Percentiles rank a stretch among this genome's conserved stretches.
Conservation (phyloP, 1,140 invertebrate species). For the Micrasema minimum region DNA sequence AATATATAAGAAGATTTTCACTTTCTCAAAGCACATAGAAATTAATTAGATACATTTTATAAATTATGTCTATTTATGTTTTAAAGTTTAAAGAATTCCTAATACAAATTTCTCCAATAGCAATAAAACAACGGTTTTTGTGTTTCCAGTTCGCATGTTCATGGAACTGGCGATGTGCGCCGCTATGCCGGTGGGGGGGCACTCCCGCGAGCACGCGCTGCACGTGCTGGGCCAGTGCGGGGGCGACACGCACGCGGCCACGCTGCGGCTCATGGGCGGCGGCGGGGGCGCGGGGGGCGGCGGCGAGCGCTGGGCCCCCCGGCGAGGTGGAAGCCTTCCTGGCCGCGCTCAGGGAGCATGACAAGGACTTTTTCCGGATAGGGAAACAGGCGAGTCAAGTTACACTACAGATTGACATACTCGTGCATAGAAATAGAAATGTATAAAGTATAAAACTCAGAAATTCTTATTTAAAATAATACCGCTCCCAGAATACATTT, state of each 20-base stretch:
- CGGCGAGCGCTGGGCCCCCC: conserved; percentile 85
- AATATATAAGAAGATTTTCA: background rate
- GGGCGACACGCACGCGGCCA: conserved; percentile 90
- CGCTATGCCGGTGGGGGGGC: conserved; percentile 87
- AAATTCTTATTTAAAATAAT: too few species aligned
- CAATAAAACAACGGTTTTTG: too few species aligned
- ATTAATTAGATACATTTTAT: too few species aligned
- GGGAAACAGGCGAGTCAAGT: conserved; percentile 78
- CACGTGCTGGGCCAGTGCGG: conserved; percentile 87
- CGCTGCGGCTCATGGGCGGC: conserved; percentile 80
- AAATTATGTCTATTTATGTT: too few species aligned
- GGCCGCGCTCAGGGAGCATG: conserved; percentile 85
- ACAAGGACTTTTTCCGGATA: conserved; percentile 94
- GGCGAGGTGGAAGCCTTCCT: conserved; percentile 91
- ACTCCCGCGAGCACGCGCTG: conserved; percentile 94
- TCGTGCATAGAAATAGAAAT: too few species aligned
- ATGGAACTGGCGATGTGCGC: conserved; percentile 94
- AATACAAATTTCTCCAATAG: too few species aligned
- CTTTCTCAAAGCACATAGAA: too few species aligned
- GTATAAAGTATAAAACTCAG: too few species aligned
- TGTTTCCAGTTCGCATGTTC: conserved; percentile 88
- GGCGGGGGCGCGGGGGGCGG: conserved; percentile 69
- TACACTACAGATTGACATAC: too few species aligned
- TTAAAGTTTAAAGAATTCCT: too few species aligned
- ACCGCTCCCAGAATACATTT: too few species aligned